Conservation (phyloP, 2,888 invertebrate genomes). For the Selenia dentaria region DNA sequence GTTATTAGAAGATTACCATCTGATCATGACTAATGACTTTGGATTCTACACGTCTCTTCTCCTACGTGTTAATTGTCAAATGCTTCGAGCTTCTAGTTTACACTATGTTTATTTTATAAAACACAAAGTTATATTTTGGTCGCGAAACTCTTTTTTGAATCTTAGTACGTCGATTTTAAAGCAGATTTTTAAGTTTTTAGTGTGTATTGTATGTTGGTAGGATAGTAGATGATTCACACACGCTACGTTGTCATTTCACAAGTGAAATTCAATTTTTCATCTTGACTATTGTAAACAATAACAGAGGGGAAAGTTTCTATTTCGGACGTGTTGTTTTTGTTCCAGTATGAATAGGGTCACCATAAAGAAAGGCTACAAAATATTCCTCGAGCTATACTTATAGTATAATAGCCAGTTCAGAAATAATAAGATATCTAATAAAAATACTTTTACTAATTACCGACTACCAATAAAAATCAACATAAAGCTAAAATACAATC, state of each 20-base stretch:
- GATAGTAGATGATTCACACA: conserved; percentile 58
- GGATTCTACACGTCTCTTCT: conserved; percentile 54
- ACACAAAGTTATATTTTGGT: conserved; percentile 33
- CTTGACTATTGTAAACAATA: conserved; percentile 65
- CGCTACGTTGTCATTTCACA: conserved; percentile 72
- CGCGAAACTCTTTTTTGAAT: conserved; percentile 8
- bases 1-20: conserved; percentile 75
- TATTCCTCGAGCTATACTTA: no score
- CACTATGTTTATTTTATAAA: conserved; percentile 73
- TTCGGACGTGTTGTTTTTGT: conserved; percentile 53
- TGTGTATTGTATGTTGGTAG: conserved; percentile 17
- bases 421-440: no score
- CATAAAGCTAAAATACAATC: no score
- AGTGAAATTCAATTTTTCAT: conserved; percentile 78
- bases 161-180: conserved; percentile 4
- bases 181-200: conserved; percentile 9
- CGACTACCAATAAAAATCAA: no score
- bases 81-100: conserved; percentile 72
- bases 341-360: conserved; percentile 17
- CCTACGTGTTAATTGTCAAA: conserved; percentile 76
- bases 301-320: conserved; percentile 58
- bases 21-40: conserved; percentile 78
- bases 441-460: no score
- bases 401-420: no score
- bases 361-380: not conserved